Base-by-base conservation (phyloP, 2,888 invertebrate species). In the Caenorhabditis wallacei region DNA sequence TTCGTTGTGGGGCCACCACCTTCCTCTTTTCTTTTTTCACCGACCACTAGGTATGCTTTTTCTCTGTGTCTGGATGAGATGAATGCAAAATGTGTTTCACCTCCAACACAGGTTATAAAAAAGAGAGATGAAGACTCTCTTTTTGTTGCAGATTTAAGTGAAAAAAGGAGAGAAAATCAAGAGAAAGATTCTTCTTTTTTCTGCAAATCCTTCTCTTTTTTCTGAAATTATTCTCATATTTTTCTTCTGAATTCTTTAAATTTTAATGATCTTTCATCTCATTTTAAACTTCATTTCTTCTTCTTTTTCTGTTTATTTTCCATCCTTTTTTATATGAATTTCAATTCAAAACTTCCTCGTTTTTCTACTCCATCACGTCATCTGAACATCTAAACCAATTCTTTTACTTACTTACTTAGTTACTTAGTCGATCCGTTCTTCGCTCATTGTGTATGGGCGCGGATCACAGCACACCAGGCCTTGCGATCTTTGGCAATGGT, bases 1-100 rank as follows among this genome's bases (percentile, higher is more conserved):
- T 76, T 76, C 76, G 48, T 59, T 69, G 53, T 24, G 40, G 68
- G 64, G 51, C 35, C 53, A 37, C 53, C 51, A 35, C 30, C 48
- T 43, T 64, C 24, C n/a, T 22, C 71, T 20, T n/a, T n/a, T 48
- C 48, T 24, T 51, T 22, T 61, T 16, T 22, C 54, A 7, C 59
- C 22, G 53, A 59, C 46, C 66, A 76, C 68, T 76, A 76, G 76
- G 76, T 76, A 76, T 75, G 59, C 75, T 75, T 75, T 75, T 68
- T 76, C 68, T 76, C 68, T 76, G 53, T 76, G 69, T 66, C 59
- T 57, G 63, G 54, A 56, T 56, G 54, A 51, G 24, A 56, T 43
- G 43, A 53, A 53, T 40, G 63, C 26, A 48, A n/a, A n/a, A 37
- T 63, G 61, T 72, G 72, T 63, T 74, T 64, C 74, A 64, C 64